A percentile compares a stretch with the other conserved stretches of the same genome.
These are phyloP conservation scores for Porites australiensis DNA, from an alignment of 64 coral and sea anemone genomes.

Conservation along the genomic window DNA sequence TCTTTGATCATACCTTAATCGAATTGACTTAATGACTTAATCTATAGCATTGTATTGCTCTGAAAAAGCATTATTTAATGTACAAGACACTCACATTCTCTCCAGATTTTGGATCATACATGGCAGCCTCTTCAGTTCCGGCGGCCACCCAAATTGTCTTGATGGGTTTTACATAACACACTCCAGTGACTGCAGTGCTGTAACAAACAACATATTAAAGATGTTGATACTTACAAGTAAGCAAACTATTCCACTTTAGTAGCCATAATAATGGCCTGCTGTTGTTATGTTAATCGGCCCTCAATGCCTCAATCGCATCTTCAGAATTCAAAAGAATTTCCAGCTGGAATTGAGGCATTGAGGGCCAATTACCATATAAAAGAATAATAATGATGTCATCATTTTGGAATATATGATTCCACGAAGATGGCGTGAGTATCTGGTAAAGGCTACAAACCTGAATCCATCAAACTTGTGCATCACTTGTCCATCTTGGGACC, in stretches of 20 bases:
- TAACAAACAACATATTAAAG: not conserved
- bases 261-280: no score
- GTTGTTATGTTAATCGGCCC: no score
- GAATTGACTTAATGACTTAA: no score
- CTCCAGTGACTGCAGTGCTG: constrained; percentile 83
- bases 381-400: no score
- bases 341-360: no score
- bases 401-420: no score
- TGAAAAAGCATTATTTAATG: not conserved
- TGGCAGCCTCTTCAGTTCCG: constrained; percentile 82
- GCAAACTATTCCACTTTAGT: no score
- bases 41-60: no score
- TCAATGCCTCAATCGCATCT: no score
- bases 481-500: constrained; percentile 97
- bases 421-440: not conserved
- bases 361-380: no score
- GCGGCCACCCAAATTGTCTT: constrained; percentile 97
- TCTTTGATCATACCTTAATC: no score
- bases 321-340: no score
- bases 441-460: constrained; percentile 38
- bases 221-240: not conserved
- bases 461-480: constrained; percentile 99
- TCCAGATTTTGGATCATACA: constrained; percentile 98
- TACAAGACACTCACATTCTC: constrained; percentile 84
- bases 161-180: constrained; percentile 89